phyloP scores from a whole-genome alignment of 2,888 invertebrate species.

The Chymomyza fuscimana region DNA sequence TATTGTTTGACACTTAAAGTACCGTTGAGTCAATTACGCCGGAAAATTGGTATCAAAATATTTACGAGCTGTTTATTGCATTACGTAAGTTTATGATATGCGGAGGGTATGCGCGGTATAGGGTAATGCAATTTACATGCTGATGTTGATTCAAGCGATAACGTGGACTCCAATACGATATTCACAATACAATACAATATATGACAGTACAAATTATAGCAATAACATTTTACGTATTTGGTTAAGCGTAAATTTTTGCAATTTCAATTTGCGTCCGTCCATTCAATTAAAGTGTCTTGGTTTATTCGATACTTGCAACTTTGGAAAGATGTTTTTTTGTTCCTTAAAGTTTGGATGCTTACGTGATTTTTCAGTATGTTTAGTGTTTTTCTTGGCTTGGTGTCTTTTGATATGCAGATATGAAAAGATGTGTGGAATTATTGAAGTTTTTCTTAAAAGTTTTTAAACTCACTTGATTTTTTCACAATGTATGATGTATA shows the following conservation, averaged over 20 bases:
- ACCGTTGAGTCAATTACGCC: conserved; percentile 76
- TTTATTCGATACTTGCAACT: background rate
- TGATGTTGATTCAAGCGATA: conserved; percentile 55
- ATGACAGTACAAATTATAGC: conserved; percentile 8
- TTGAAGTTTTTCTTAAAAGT: too few relatives aligned
- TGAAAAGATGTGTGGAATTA: too few relatives aligned
- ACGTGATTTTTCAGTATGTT: too few relatives aligned
- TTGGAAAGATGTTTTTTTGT: too few relatives aligned
- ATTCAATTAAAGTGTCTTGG: background rate
- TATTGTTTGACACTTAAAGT: conserved; percentile 78
- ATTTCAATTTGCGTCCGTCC: conserved; percentile 29
- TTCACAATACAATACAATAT: conserved; percentile 15
- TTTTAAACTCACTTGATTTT: too few relatives aligned
- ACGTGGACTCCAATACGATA: conserved; percentile 30
- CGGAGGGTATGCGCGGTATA: conserved; percentile 23
- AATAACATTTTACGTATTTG: background rate
- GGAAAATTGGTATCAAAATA: conserved; percentile 77
- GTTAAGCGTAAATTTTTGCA: conserved; percentile 26
- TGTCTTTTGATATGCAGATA: too few relatives aligned
- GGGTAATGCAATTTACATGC: conserved; percentile 72
- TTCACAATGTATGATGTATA: too few relatives aligned
- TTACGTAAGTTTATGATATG: conserved; percentile 56
- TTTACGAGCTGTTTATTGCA: conserved; percentile 76
- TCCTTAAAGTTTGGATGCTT: too few relatives aligned
- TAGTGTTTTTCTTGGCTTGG: too few relatives aligned